Percentiles rank a stretch among this genome's conserved stretches.
These are phyloP conservation scores for Coptotermes formosanus DNA, from an alignment of 1,140 invertebrate species.

Conservation along the genomic window DNA sequence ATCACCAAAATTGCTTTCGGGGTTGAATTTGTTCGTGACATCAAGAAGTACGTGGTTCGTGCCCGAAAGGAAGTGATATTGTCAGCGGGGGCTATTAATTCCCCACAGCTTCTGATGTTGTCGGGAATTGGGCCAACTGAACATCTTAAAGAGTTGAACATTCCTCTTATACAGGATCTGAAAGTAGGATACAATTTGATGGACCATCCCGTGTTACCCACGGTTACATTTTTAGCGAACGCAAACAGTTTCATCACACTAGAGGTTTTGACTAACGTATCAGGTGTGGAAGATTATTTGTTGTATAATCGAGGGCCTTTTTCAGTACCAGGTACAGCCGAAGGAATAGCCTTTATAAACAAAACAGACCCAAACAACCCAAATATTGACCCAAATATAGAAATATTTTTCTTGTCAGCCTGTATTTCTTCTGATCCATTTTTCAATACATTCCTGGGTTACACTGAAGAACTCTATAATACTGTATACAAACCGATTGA, in stretches of 20 bases:
- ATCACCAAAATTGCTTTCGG: constrained; percentile 51
- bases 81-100: constrained; percentile 84
- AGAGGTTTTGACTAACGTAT: constrained; percentile 56
- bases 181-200: constrained; percentile 51
- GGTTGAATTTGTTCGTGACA: constrained; percentile 50
- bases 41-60: constrained; percentile 42
- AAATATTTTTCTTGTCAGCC: constrained; percentile 48
- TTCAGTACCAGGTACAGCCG: constrained; percentile 60
- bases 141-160: constrained; percentile 64
- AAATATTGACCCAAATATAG: constrained; percentile 57
- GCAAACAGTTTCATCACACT: constrained; percentile 50
- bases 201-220: constrained; percentile 46
- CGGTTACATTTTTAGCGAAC: constrained; percentile 45
- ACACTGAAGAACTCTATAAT: constrained; percentile 35
- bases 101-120: constrained; percentile 88
- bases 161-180: constrained; percentile 42
- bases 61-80: constrained; percentile 68
- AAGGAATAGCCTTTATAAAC: constrained; percentile 42
- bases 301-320: constrained; percentile 56
- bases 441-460: too few species aligned
- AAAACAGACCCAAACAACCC: constrained; percentile 45
- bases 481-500: background rate
- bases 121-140: constrained; percentile 84
- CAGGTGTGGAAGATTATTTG: constrained; percentile 59
- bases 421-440: background rate